phyloP scores from a whole-genome alignment of 2,888 invertebrate genomes.

The Drosophila paracracens region DNA sequence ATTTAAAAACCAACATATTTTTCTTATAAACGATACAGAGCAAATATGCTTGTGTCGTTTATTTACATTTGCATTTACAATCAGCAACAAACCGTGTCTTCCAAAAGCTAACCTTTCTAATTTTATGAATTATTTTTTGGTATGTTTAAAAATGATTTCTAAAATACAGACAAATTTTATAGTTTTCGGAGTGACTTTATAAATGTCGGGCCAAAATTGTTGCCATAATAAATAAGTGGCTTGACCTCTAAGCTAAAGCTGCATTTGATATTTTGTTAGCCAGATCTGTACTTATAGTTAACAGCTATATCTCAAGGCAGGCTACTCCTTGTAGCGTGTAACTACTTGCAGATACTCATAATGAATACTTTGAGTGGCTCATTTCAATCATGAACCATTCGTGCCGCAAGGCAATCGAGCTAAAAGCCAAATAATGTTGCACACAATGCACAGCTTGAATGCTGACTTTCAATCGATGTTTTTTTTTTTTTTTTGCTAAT shows the following conservation, averaged over 20 bases:
- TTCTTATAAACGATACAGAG: background rate
- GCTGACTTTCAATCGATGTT: slow-evolving; percentile 31
- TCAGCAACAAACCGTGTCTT: background rate
- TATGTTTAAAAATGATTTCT: background rate
- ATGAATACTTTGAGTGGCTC: background rate
- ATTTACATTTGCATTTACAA: background rate
- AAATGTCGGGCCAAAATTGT: background rate
- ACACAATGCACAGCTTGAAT: slow-evolving; percentile 32
- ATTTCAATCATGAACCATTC: slow-evolving; percentile 7
- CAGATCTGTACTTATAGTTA: background rate
- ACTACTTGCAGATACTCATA: background rate
- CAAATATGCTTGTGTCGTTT: background rate
- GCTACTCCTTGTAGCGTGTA: slow-evolving; percentile 1
- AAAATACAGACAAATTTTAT: background rate
- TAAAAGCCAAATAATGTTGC: slow-evolving; percentile 38
- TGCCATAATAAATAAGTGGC: background rate
- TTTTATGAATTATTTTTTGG: background rate
- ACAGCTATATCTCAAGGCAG: background rate
- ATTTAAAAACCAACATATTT: background rate
- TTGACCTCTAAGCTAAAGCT: background rate
- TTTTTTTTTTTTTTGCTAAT: slow-evolving; percentile 6
- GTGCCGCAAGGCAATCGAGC: slow-evolving; percentile 38
- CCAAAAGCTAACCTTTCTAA: background rate
- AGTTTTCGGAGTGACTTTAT: background rate
- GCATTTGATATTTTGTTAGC: background rate